Evolutionary conservation across 1,140 invertebrate genomes (phyloP), one percentile per base, ranked within the genome.

Genomic region (Drosophila tani): DNA sequence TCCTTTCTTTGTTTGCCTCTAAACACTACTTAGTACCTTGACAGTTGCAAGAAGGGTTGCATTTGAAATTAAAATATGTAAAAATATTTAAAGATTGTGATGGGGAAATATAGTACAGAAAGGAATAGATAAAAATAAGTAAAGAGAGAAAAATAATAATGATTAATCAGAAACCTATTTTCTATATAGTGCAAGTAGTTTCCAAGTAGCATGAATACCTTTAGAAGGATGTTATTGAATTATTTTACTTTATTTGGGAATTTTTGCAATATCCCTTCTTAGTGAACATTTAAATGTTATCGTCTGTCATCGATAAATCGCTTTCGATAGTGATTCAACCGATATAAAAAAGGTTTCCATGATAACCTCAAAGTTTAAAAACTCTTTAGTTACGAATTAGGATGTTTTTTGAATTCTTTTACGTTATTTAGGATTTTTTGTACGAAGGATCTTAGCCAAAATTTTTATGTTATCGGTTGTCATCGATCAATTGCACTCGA

Each of bases 31-130:
- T 55, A 55, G 51, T 21, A 35, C 29, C 17, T 7, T 19, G 29
- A 35, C 50, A 53, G 50, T 32, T 53, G n/a, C 51, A 40, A 40
- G 32, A 19, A 19, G 17, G n/a, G 14, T 38, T 9, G 14, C 2
- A 55, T 40, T 40, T 21, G 27, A 29, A 40, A 50, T 11, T 21
- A n/a, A 29, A 17, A 24, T 32, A 62, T 43, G 9, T 59, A 15
- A 58, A 64, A 29, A n/a, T 15, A 35, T 35, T 24, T 5, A 14
- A 5, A 21, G 9, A 29, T 17, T 19, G 9, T 27, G 3, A 64
- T 40, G 32, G 27, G 35, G 8, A 68, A 68, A 60, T 32, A 32
- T 24, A 12, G 55, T 59, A 59, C 62, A 65, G 51, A 38, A 55
- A 38, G 5, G 2, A 19, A 38, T 4, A 21, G 8, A 15, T 14